Percentiles rank a stretch among this genome's conserved stretches.
phyloP scores from a whole-genome alignment of 2,113 vertebrate species.

The Grantiella picta region DNA sequence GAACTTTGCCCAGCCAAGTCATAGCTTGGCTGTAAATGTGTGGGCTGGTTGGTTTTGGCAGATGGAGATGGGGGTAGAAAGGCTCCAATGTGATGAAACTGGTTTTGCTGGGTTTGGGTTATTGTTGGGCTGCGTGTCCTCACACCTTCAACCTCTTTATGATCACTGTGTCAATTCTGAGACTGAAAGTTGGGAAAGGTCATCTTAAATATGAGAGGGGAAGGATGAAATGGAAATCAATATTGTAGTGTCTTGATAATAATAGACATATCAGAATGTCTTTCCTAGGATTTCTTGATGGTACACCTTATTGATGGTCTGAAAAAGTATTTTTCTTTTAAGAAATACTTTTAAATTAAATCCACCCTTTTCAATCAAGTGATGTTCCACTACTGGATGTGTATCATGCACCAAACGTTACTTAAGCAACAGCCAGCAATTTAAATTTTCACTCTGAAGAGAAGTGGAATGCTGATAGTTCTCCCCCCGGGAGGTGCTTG shows the following conservation, averaged over 20 bases:
- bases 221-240: background rate
- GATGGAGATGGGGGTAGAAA: background rate
- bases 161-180: background rate
- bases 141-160: background rate
- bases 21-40: background rate
- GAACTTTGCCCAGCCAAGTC: background rate
- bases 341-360: background rate
- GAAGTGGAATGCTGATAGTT: background rate
- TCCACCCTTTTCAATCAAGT: background rate
- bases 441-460: background rate
- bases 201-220: accelerated
- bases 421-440: background rate
- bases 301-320: background rate
- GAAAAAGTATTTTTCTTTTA: background rate
- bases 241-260: background rate
- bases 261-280: background rate
- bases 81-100: background rate
- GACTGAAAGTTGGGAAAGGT: background rate
- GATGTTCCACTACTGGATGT: background rate
- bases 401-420: background rate
- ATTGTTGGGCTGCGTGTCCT: background rate
- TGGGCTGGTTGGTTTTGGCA: background rate
- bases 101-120: background rate
- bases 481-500: background rate
- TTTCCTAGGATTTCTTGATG: background rate